phyloP scores from a whole-genome alignment of 2,888 invertebrate genomes.

The Lasioglossum figueresi region DNA sequence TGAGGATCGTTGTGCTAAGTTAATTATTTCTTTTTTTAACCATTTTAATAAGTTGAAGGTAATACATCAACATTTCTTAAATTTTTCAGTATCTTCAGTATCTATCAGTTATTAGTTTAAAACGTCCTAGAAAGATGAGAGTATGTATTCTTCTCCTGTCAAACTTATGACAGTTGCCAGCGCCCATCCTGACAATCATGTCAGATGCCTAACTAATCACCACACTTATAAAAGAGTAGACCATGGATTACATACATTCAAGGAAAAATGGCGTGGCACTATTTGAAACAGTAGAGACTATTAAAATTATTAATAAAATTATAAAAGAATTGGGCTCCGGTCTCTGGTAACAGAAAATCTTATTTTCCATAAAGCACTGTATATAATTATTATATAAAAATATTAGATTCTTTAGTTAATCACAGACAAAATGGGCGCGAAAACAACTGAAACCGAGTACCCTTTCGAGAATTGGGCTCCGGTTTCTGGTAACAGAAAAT shows the following conservation, averaged over 20 bases:
- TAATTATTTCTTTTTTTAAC: too few relatives aligned
- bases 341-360: not conserved
- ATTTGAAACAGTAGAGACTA: not conserved
- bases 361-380: not conserved
- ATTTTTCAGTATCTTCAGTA: not conserved
- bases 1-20: too few relatives aligned
- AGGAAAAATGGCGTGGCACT: not conserved
- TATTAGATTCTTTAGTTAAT: too few relatives aligned
- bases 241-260: too few relatives aligned
- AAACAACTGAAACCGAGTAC: too few relatives aligned
- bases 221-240: too few relatives aligned
- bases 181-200: not conserved
- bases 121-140: not conserved
- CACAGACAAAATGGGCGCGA: too few relatives aligned
- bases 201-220: not conserved
- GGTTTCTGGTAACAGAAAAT: not conserved
- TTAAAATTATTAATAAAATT: not conserved
- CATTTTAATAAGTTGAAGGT: not conserved
- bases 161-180: not conserved
- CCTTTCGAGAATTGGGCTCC: not conserved
- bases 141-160: not conserved
- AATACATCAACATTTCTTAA: too few relatives aligned
- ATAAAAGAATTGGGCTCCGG: not conserved
- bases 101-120: not conserved
- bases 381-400: not conserved